Base-by-base conservation (phyloP, 2,888 invertebrate species). In the Teleogryllus oceanicus region DNA sequence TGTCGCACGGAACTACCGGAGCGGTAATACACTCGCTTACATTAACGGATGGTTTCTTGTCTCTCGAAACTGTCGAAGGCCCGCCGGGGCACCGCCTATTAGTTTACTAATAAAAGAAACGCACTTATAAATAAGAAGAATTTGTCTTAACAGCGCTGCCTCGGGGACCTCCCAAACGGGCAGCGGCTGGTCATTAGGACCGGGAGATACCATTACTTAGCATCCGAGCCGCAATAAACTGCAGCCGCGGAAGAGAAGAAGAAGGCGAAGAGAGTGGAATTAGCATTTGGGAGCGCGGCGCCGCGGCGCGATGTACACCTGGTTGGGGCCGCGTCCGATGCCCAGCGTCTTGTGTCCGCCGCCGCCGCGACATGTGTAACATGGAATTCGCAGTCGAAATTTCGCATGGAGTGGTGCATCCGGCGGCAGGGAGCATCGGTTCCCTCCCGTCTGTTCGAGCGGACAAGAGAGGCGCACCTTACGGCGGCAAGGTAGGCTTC, bases 21-120 rank as follows among this genome's bases (percentile, higher is more conserved):
- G 37, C 37, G 37, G 37, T n/a, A 62, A 62, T 62, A 18, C 62
- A 62, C 62, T 62, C 62, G n/a, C n/a, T 62, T 62, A 62, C 62
- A 16, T 62, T 62, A 62, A 62, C 62, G n/a, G 62, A n/a, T n/a
- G 62, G n/a, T 16, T 62, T 13, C n/a, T 18, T 18, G 62, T 16
- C n/a, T 62, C 62, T n/a, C 62, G 62, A 62, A 62, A 62, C 62
- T 13, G 62, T 62, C 62, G 62, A 62, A 62, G 62, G 62, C 62
- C 16, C 13, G n/a, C 13, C 62, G n/a, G 16, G n/a, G 62, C 62
- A 18, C 62, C 62, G 16, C 62, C 62, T 62, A 62, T 62, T 62
- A 62, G 62, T 62, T 62, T 62, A 62, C 62, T 62, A 62, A 62
- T 62, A 62, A 62, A 62, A 62, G 62, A 62, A 62, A 62, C 62